Conservation (phyloP, 2,113 vertebrate species). For the Cercopithecus mona region DNA sequence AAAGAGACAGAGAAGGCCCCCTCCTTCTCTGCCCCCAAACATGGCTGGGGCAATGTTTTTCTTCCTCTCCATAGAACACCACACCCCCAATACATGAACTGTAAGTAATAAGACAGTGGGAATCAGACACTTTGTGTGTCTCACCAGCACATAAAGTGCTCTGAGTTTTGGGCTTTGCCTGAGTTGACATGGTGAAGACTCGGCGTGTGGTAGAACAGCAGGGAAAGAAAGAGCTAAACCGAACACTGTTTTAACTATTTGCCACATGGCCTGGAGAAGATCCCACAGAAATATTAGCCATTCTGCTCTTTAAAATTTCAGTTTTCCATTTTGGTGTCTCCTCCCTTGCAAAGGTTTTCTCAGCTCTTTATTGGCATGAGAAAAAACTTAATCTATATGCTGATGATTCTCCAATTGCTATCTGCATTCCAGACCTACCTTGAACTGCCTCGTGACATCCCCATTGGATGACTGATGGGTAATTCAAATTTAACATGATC, state of each 20-base stretch:
- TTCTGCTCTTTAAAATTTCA: neutral
- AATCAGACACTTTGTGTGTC: neutral
- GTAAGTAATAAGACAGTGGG: neutral
- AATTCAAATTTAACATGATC: neutral
- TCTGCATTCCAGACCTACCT: neutral
- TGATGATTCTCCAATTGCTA: neutral
- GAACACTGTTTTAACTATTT: neutral
- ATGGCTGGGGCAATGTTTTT: accelerated
- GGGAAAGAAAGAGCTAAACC: neutral
- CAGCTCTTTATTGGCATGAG: neutral
- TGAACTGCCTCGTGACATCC: neutral
- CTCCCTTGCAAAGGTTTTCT: neutral
- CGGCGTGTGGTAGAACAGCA: neutral
- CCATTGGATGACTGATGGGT: neutral
- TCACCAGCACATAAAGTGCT: neutral
- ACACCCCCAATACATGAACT: neutral
- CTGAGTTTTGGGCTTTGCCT: neutral
- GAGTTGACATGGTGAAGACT: neutral
- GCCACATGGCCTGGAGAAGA: neutral
- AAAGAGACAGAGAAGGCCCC: neutral
- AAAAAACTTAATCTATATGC: neutral
- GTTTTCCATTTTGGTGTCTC: neutral
- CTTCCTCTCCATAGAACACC: neutral
- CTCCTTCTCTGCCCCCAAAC: neutral
- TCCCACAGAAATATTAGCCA: neutral